phyloP scores from a whole-genome alignment of 2,888 invertebrate genomes.

The Tenthredo scrophulariae region DNA sequence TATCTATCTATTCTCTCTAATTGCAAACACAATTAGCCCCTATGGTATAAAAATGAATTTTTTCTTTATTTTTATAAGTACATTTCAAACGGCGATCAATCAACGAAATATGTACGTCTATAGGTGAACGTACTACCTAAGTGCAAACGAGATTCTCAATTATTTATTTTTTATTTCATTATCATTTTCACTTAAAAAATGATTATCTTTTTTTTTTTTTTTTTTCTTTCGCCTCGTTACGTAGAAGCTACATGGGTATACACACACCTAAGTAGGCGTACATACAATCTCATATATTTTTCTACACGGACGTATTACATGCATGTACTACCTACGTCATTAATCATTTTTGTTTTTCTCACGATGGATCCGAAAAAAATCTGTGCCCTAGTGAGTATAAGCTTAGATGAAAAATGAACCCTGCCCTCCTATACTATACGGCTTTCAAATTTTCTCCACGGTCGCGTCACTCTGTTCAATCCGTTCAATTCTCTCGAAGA shows the following conservation, averaged over 20 bases:
- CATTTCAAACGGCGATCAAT: background rate
- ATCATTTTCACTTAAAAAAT: background rate
- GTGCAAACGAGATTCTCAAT: background rate
- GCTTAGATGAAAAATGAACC: constrained; percentile 50
- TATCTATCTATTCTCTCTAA: background rate
- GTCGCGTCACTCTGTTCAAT: background rate
- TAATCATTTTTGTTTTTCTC: constrained; percentile 60
- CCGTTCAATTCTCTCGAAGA: background rate
- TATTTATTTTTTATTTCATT: background rate
- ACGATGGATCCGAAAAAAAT: constrained; percentile 55
- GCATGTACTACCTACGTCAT: constrained; percentile 41
- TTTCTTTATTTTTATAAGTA: background rate
- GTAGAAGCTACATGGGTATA: background rate
- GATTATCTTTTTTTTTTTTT: background rate
- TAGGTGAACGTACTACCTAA: background rate
- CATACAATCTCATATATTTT: background rate
- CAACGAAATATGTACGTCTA: background rate
- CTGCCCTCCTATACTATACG: background rate
- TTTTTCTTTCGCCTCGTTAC: background rate
- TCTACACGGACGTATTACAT: background rate
- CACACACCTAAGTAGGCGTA: background rate
- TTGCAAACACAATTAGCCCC: background rate
- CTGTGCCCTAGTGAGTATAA: constrained; percentile 41
- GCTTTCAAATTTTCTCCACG: constrained; percentile 18
- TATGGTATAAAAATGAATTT: background rate